A percentile compares a stretch with the other conserved stretches of the same genome.
phyloP scores from a whole-genome alignment of 2,888 invertebrate genomes.

The Lithosia quadra region DNA sequence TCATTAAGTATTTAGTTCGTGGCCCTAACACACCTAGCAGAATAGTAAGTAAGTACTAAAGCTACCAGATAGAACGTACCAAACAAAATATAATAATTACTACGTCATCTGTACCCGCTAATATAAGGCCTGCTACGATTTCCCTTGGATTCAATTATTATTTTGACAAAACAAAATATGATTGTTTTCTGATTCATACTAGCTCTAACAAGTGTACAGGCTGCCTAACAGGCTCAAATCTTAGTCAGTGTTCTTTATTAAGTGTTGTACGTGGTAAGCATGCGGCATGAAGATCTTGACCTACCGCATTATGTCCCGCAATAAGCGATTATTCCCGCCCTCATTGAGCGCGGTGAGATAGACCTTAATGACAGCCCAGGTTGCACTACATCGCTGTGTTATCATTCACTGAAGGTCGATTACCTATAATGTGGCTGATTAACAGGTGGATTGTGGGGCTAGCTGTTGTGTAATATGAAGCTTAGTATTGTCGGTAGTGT shows the following conservation, averaged over 20 bases:
- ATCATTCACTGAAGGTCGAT: constrained; percentile 74
- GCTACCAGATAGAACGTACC: not conserved
- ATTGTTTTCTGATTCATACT: not conserved
- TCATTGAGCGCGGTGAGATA: constrained; percentile 46
- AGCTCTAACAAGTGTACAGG: not conserved
- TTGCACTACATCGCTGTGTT: constrained; percentile 51
- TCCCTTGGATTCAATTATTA: not conserved
- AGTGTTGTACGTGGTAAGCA: constrained; percentile 44
- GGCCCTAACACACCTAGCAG: constrained; percentile 11
- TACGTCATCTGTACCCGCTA: not conserved
- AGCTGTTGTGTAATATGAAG: constrained; percentile 39
- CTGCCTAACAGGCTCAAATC: not conserved
- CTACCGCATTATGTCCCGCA: constrained; percentile 51
- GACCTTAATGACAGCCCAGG: constrained; percentile 49
- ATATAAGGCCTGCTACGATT: not conserved
- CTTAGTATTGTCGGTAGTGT: constrained; percentile 9
- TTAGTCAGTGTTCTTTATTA: constrained; percentile 26
- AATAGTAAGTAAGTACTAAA: not conserved
- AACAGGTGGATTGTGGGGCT: constrained; percentile 58
- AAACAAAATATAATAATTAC: constrained; percentile 11
- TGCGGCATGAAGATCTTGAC: constrained; percentile 53
- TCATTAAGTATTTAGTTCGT: constrained; percentile 5
- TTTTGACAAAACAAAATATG: not conserved
- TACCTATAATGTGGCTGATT: constrained; percentile 64
- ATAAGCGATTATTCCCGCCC: constrained; percentile 49